phyloP scores from a whole-genome alignment of 2,797 vertebrate genomes.

The Sus cebifrons region DNA sequence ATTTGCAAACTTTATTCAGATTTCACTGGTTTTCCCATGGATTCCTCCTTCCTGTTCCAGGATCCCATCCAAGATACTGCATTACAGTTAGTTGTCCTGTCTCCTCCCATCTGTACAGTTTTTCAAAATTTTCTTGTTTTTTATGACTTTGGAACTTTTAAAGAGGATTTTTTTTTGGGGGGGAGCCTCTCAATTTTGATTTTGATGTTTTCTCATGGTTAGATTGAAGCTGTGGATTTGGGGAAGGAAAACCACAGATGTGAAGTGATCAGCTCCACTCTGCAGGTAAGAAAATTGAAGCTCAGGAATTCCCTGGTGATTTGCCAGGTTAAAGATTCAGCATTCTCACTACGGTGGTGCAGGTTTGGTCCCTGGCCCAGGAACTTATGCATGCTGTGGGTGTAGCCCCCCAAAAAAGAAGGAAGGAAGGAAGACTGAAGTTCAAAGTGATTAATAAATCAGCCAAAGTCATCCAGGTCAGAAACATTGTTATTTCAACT shows the following conservation, averaged over 20 bases:
- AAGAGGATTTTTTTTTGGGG: background rate
- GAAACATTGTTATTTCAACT: background rate
- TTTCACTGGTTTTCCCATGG: background rate
- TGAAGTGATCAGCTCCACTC: background rate
- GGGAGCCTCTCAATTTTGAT: background rate
- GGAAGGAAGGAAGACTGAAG: background rate
- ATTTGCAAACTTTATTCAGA: background rate
- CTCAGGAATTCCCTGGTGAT: background rate
- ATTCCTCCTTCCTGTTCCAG: background rate
- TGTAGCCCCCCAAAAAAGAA: too few relatives aligned
- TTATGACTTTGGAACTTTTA: background rate
- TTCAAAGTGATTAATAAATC: background rate
- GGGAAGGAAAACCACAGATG: background rate
- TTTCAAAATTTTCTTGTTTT: conserved; percentile 35
- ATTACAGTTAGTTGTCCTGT: background rate
- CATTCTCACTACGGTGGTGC: too few relatives aligned
- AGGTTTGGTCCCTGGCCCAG: too few relatives aligned
- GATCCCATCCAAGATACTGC: background rate
- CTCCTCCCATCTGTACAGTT: background rate
- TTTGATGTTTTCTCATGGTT: background rate
- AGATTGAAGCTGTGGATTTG: background rate
- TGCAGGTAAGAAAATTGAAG: background rate
- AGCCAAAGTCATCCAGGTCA: too few relatives aligned
- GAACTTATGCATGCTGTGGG: too few relatives aligned
- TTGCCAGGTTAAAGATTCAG: too few relatives aligned